Conservation (phyloP, 2,113 vertebrate genomes). For the Ellobius talpinus region DNA sequence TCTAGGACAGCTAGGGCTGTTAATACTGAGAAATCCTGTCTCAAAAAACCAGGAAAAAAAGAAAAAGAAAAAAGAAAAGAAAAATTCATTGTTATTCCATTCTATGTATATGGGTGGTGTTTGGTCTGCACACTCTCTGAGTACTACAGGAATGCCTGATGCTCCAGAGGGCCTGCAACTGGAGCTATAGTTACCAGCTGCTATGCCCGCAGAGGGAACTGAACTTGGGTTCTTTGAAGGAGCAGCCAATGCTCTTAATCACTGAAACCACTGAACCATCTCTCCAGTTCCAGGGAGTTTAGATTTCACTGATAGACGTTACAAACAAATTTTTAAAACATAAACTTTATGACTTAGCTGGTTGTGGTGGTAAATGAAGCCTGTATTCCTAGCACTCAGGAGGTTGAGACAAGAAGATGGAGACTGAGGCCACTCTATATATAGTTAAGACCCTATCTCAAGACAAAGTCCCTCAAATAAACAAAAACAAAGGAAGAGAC, state of each 20-base stretch:
- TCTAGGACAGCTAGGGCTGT: too few species aligned
- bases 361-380: neutral
- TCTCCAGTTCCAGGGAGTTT: neutral
- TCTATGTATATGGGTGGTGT: neutral
- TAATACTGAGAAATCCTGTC: too few species aligned
- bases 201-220: neutral
- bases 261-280: neutral
- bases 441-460: neutral
- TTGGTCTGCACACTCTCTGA: neutral
- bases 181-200: too few species aligned
- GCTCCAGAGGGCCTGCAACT: neutral
- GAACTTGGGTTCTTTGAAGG: neutral
- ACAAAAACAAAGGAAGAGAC: neutral
- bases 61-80: neutral
- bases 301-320: slow-evolving; percentile 10
- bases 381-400: neutral
- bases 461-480: neutral
- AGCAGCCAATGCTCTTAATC: neutral
- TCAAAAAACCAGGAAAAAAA: too few species aligned
- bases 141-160: neutral
- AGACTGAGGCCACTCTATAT: neutral
- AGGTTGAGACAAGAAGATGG: neutral
- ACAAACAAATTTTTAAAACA: slow-evolving; percentile 21
- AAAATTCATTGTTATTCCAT: neutral
- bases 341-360: neutral